Evolutionary conservation across 1,140 invertebrate species (phyloP).

Genomic region (Diorhabda elongata): DNA sequence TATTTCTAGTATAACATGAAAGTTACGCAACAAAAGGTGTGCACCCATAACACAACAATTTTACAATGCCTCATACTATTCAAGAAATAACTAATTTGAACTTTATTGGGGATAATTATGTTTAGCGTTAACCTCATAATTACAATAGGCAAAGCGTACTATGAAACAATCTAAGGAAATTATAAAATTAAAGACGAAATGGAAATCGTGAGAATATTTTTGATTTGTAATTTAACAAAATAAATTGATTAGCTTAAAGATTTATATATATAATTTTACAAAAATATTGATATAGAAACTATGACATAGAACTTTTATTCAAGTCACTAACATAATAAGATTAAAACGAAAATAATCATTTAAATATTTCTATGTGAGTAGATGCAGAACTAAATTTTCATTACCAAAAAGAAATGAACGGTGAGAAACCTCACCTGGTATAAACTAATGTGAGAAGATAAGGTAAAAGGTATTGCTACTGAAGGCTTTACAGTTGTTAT

Average conservation of each 20-base stretch:
- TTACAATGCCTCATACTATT: constrained; percentile 1
- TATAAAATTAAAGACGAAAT: neutral
- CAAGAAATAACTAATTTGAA: neutral
- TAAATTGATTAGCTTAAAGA: neutral
- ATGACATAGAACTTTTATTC: no score
- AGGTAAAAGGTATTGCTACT: no score
- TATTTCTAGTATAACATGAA: neutral
- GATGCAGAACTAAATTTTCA: no score
- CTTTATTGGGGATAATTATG: neutral
- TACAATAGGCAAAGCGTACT: neutral
- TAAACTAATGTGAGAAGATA: no score
- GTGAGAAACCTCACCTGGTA: no score
- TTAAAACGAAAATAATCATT: no score
- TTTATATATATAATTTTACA: no score
- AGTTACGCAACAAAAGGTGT: neutral
- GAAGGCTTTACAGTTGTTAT: no score
- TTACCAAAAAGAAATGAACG: no score
- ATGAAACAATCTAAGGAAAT: neutral
- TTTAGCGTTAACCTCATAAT: neutral
- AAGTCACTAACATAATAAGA: no score
- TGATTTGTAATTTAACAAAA: neutral
- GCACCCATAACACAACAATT: neutral
- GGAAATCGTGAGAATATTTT: neutral
- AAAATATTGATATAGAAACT: no score
- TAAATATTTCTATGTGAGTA: no score